Evolutionary conservation across 2,113 vertebrate species (phyloP), one percentile per base, ranked within the genome.

Genomic region (Sporophila hypoxantha): DNA sequence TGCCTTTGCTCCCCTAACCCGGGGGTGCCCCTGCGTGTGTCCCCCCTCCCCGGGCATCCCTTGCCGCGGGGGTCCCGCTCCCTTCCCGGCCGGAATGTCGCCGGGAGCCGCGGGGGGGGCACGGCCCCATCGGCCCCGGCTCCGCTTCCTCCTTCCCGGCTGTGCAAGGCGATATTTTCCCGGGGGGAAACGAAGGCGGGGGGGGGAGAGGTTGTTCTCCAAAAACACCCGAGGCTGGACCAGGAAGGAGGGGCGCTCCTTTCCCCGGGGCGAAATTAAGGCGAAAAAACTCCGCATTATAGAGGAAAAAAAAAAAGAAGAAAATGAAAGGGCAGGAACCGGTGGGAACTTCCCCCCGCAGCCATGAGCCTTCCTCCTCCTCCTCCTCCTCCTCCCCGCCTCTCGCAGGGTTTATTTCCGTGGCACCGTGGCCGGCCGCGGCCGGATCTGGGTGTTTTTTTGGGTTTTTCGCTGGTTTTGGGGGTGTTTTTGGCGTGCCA

Each of bases 101-200:
- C 79, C 68, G 68, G 68, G 78, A 70, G 78, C 77, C 20, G 65
- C 77, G 77, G 77, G 77, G 78, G 49, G 34, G 79, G 79, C 68
- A 29, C 59, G 68, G 60, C 50, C 3, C 69, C 2, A 14, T 16
- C 69, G 60, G 5, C 34, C 69, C 80, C 80, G 77, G 71, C 39
- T 23, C 64, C 22, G 74, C 61, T 78, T 87, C 89, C 85, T 87
- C 62, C 74, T 91, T 74, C 73, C 89, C 89, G 57, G 78, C 83
- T 50, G 53, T 32, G 77, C 89, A 49, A 37, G 66, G n/a, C 36
- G 89, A 34, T 91, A 50, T 77, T 77, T 49, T n/a, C 81, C 70
- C 60, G 52, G 60, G 36, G 68, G 50, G 30, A 20, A 65, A n/a
- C 27, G 29, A 7, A 29, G 37, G 37, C 11, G 37, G 37, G 39